A percentile compares a stretch with the other conserved stretches of the same genome.
Evolutionary conservation across 2,797 vertebrate genomes (phyloP).

Genomic region (Cynopterus sphinx): DNA sequence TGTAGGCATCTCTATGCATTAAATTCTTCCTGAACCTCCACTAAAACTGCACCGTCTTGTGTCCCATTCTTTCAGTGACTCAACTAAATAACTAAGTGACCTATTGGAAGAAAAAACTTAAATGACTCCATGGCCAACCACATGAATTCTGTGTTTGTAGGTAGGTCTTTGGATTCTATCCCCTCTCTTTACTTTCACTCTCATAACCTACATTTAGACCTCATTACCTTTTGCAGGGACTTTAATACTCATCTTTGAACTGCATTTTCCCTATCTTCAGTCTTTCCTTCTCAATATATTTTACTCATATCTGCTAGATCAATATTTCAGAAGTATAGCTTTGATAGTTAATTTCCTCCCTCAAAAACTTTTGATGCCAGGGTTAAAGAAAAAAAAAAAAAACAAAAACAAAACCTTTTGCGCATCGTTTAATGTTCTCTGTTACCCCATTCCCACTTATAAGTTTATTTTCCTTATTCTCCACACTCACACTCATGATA

Average conservation of each 20-base stretch:
- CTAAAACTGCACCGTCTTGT: neutral
- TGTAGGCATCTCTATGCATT: neutral
- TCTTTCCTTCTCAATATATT: neutral
- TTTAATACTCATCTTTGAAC: neutral
- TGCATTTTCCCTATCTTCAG: neutral
- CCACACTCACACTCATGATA: neutral
- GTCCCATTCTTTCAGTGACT: neutral
- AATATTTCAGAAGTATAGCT: neutral
- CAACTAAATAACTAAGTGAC: neutral
- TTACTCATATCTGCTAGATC: neutral
- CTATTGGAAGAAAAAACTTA: conserved; percentile 1
- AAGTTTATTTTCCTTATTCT: conserved; percentile 7
- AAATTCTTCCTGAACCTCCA: neutral
- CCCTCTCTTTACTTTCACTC: neutral
- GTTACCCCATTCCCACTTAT: neutral
- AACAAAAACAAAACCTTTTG: neutral
- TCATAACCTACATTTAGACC: neutral
- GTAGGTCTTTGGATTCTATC: neutral
- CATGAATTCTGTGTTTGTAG: neutral
- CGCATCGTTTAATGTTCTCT: neutral
- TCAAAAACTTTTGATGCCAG: neutral
- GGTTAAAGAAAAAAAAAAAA: neutral
- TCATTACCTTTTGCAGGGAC: neutral
- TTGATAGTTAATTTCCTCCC: neutral
- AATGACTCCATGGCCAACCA: neutral